Conservation (phyloP, 2,888 invertebrate species). For the Phlogophora meticulosa region DNA sequence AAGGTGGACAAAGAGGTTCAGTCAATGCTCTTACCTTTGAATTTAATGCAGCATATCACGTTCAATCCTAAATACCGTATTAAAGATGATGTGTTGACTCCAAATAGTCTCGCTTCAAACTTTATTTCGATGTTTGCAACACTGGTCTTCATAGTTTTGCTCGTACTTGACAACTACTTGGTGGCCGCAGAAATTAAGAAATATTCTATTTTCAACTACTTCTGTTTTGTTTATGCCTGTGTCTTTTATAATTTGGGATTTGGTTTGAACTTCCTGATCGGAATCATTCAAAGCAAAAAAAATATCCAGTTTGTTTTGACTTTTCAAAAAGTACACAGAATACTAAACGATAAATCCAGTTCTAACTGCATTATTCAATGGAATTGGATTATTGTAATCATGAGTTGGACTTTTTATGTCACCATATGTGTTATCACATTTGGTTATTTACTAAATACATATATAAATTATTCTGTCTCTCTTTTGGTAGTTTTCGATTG, state of each 20-base stretch:
- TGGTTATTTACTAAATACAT: background rate
- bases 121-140: slow-evolving; percentile 11
- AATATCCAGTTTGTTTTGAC: background rate
- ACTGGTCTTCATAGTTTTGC: background rate
- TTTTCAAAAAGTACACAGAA: slow-evolving; percentile 34
- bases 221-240: background rate
- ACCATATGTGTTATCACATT: background rate
- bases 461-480: background rate
- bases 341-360: slow-evolving; percentile 14
- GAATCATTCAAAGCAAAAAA: background rate
- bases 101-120: slow-evolving; percentile 18
- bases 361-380: background rate
- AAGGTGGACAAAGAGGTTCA: slow-evolving; percentile 34
- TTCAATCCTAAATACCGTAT: slow-evolving; percentile 39
- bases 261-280: background rate
- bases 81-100: slow-evolving; percentile 14
- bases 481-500: slow-evolving; percentile 15
- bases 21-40: slow-evolving; percentile 32
- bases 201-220: no score
- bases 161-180: background rate
- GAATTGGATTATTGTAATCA: slow-evolving; percentile 29
- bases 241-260: slow-evolving; percentile 3
- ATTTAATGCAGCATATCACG: slow-evolving; percentile 33
- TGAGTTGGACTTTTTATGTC: background rate
- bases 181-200: fast-evolving